Evolutionary conservation across 2,888 invertebrate species (phyloP).

Genomic region (Gastracanthus pulcherrimus): DNA sequence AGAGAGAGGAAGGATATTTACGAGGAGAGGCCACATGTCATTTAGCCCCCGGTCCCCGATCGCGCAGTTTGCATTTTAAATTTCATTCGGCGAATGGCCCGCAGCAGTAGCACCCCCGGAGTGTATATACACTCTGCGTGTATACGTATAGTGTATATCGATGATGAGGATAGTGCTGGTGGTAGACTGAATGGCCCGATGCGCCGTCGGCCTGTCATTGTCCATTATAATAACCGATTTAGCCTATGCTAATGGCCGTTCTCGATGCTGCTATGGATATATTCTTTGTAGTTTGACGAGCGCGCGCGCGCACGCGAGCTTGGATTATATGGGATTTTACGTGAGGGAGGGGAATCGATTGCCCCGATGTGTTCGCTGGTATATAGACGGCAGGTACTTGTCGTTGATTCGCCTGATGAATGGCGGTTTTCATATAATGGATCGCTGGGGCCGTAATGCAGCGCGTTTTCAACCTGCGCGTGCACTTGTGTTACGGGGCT

Average conservation of each 20-base stretch:
- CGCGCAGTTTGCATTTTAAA: constrained; percentile 41
- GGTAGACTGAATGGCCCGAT: not conserved
- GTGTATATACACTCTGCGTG: no score
- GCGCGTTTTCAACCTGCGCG: not conserved
- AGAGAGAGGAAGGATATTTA: not conserved
- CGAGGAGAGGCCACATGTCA: constrained; percentile 9
- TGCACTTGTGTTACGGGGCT: not conserved
- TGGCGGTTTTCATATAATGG: constrained; percentile 35
- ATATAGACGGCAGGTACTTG: constrained; percentile 15
- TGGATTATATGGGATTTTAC: constrained; percentile 39
- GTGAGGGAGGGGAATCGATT: constrained; percentile 1
- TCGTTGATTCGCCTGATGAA: constrained; percentile 32
- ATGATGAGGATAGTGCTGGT: not conserved
- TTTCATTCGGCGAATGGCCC: constrained; percentile 8
- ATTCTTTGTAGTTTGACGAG: constrained; percentile 17
- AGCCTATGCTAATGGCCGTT: constrained; percentile 36
- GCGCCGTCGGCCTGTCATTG: not conserved
- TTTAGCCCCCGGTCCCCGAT: not conserved
- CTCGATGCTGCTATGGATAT: not conserved
- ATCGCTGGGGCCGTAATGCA: constrained; percentile 7
- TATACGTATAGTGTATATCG: not conserved
- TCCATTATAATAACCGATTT: constrained; percentile 48
- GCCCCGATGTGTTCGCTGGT: not conserved
- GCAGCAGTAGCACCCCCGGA: no score
- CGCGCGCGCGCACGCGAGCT: no score